Evolutionary conservation across 2,113 vertebrate species (phyloP).

Genomic region (Passer domesticus): DNA sequence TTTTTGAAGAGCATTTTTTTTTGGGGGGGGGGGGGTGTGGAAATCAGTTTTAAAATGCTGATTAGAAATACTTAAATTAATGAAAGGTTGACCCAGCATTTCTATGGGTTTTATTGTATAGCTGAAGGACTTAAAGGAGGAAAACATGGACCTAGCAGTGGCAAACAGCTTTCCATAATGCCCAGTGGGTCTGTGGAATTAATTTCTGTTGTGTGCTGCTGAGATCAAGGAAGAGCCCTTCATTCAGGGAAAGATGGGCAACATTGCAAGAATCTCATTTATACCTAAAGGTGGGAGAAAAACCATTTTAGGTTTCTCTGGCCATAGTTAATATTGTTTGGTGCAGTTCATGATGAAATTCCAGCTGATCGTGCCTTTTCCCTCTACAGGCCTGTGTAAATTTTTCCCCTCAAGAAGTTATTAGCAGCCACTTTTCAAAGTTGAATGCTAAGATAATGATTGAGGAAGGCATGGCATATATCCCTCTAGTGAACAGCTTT

Average conservation of each 20-base stretch:
- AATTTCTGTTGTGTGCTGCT: fast-evolving
- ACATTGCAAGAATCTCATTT: neutral
- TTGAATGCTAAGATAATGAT: neutral
- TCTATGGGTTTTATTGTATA: neutral
- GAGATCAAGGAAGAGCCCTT: neutral
- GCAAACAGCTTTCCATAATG: neutral
- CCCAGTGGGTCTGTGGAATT: neutral
- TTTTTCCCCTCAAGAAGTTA: neutral
- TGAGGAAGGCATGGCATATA: neutral
- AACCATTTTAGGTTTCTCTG: neutral
- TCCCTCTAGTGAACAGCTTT: neutral
- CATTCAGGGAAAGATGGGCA: neutral
- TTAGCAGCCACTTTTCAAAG: neutral
- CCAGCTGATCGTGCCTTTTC: neutral
- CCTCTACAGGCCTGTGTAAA: neutral
- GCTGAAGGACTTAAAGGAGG: neutral
- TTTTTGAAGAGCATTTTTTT: neutral
- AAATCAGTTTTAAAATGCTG: neutral
- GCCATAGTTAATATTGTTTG: neutral
- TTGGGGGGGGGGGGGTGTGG: fast-evolving
- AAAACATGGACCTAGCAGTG: neutral
- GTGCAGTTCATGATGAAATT: neutral
- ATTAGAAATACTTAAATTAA: neutral
- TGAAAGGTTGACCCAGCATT: neutral
- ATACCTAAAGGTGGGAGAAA: neutral